Conservation (phyloP, 2,888 invertebrate genomes). For the Baronia brevicornis region DNA sequence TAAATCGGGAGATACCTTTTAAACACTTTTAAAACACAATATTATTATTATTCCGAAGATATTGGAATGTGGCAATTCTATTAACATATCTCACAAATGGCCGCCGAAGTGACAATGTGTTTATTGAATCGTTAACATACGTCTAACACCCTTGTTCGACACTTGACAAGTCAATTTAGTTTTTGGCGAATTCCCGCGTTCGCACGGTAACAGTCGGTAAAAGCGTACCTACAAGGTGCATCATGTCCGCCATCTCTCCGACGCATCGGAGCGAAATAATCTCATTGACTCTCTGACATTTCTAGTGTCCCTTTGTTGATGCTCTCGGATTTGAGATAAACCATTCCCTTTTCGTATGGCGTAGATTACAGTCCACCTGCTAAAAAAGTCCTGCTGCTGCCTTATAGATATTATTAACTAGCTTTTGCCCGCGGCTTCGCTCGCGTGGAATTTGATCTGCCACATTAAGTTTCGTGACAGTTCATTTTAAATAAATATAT, state of each 20-base stretch:
- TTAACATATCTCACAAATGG: slow-evolving; percentile 5
- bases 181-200: too few species aligned
- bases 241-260: slow-evolving; percentile 15
- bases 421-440: too few species aligned
- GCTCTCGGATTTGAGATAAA: slow-evolving; percentile 1
- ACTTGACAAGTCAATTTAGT: slow-evolving; percentile 6
- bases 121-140: background rate
- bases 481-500: too few species aligned
- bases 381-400: too few species aligned
- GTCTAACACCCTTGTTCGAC: slow-evolving; percentile 2
- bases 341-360: slow-evolving; percentile 4
- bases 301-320: slow-evolving; percentile 14
- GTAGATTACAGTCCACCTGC: slow-evolving; percentile 12
- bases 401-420: too few species aligned
- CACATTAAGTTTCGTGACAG: too few species aligned
- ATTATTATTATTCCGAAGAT: too few species aligned
- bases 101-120: background rate
- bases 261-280: slow-evolving; percentile 19
- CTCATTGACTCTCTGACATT: slow-evolving; percentile 25
- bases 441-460: too few species aligned
- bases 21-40: too few species aligned
- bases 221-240: slow-evolving; percentile 14
- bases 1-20: too few species aligned
- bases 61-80: too few species aligned
- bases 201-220: slow-evolving; percentile 1